Evolutionary conservation across 2,888 invertebrate genomes (phyloP), one percentile per base, ranked within the genome.

Genomic region (Diogma glabrata): DNA sequence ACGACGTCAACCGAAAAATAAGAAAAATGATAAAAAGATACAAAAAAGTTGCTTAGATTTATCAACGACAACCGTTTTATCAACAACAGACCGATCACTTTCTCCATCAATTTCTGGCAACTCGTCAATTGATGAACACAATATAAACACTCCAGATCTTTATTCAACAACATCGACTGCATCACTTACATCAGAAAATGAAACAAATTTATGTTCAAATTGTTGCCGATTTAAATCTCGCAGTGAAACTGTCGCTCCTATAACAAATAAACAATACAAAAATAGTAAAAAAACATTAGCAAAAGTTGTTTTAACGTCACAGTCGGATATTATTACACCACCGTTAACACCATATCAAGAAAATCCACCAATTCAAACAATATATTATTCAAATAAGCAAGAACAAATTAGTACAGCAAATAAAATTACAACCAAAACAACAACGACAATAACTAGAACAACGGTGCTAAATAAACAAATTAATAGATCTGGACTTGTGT

Each of bases 1-100:
- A 64, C 79, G 85, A 60, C 78, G 87, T 5, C 71, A 67, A 57
- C 66, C 68, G 9, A 70, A 70, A 57, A 61, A 57, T 48, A 70
- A 66, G 58, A 64, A 61, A 57, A 30, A 50, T 49, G 50, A 53
- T 24, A 68, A 67, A 55, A 63, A 65, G 52, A 53, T 68, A 55
- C 70, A 70, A 56, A 63, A 67, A 51, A 70, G 70, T 59, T 70
- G 70, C 59, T 63, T 70, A 52, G 70, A 70, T 59, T 61, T 70
- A 46, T 33, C 48, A 22, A 33, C 33, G 20, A 30, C 20, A 12
- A 20, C 28, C 20, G 16, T 16, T n/a, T 54, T 54, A 48, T 54
- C 57, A 33, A 53, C 60, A n/a, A 12, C 53, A 16, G 50, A 50
- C 8, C 55, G 57, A 19, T 49, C 56, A 8, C 52, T 55, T 9